Percentiles rank a stretch among this genome's conserved stretches.
Conservation (phyloP, 2,113 vertebrate species). For the Naja naja region DNA sequence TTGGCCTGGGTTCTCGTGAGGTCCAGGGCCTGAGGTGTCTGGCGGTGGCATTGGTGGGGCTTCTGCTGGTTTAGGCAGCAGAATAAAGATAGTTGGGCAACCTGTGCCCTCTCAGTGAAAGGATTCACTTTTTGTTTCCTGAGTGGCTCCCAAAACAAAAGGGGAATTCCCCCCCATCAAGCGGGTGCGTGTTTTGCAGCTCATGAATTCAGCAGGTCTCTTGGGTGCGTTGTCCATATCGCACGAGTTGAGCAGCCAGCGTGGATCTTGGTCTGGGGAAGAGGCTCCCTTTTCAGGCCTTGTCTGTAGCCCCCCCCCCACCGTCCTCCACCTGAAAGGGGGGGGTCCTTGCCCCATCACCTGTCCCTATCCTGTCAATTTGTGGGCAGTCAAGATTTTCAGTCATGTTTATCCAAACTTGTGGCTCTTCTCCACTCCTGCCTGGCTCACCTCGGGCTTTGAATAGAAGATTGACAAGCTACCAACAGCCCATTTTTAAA, state of each 20-base stretch:
- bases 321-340: background rate
- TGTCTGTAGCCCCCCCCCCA: background rate
- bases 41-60: background rate
- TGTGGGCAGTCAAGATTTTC: background rate
- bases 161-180: constrained; percentile 62
- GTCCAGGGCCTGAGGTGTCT: background rate
- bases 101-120: constrained; percentile 65
- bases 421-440: background rate
- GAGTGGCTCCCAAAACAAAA: constrained; percentile 57
- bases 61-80: constrained; percentile 11
- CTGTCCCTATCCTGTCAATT: background rate
- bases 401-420: background rate
- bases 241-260: constrained; percentile 45
- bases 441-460: too few species aligned
- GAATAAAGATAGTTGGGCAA: constrained; percentile 66
- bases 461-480: background rate
- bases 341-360: background rate
- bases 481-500: background rate
- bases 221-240: constrained; percentile 58
- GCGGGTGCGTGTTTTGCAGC: constrained; percentile 70
- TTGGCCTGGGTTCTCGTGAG: background rate
- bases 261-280: constrained; percentile 36
- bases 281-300: background rate
- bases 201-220: constrained; percentile 74
- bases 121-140: constrained; percentile 59